These are phyloP conservation scores for Rhodophaea formosa DNA, from an alignment of 2,888 invertebrate genomes.

Conservation along the genomic window DNA sequence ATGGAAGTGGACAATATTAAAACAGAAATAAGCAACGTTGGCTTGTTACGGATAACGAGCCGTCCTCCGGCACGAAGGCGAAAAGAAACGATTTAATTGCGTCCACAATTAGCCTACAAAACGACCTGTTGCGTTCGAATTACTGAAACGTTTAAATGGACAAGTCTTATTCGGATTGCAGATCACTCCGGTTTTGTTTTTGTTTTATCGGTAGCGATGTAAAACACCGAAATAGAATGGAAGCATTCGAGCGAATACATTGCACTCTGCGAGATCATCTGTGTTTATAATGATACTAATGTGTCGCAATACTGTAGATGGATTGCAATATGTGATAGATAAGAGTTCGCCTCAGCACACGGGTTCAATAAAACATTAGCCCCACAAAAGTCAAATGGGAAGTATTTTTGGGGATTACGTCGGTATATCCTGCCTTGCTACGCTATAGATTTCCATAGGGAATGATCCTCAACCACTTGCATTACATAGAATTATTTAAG, in stretches of 20 bases:
- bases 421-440: background rate
- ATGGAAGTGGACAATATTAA: conserved; percentile 25
- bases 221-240: conserved; percentile 15
- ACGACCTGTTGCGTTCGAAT: conserved; percentile 63
- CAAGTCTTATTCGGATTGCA: conserved; percentile 25
- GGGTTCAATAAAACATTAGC: background rate
- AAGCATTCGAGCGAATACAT: conserved; percentile 5
- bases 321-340: background rate
- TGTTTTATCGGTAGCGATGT: conserved; percentile 13
- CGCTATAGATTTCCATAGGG: background rate
- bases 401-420: background rate
- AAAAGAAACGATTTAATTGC: conserved; percentile 67
- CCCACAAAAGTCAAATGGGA: background rate
- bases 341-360: background rate
- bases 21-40: conserved; percentile 48
- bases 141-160: conserved; percentile 45
- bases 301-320: conserved; percentile 19
- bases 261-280: background rate
- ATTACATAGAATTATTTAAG: background rate
- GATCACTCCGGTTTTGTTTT: conserved; percentile 23
- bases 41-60: conserved; percentile 54
- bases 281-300: conserved; percentile 4
- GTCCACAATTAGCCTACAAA: conserved; percentile 67
- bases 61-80: conserved; percentile 47
- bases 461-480: background rate